Evolutionary conservation across 1,140 invertebrate species (phyloP).

Genomic region (Argopecten irradians): DNA sequence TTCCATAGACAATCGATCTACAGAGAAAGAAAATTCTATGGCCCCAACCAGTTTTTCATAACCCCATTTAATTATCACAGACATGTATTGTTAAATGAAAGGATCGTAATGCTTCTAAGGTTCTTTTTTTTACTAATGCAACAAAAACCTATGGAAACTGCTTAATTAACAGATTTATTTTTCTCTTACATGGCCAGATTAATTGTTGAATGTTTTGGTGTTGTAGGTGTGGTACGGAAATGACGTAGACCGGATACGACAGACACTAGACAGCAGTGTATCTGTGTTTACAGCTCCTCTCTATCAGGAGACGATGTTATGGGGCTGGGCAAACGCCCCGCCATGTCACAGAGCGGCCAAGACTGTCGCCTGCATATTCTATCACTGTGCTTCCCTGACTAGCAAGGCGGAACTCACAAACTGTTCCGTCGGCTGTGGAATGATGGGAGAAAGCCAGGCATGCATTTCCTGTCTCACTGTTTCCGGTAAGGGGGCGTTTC

Average conservation of each 20-base stretch:
- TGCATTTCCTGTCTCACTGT: slow-evolving; percentile 8
- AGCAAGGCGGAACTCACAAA: background rate
- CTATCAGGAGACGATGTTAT: background rate
- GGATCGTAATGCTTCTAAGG: too few species aligned
- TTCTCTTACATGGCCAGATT: too few species aligned
- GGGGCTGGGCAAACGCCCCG: background rate
- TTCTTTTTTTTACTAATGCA: too few species aligned
- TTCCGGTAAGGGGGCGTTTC: slow-evolving; percentile 12
- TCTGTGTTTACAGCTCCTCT: background rate
- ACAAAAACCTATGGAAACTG: too few species aligned
- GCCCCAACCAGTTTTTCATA: too few species aligned
- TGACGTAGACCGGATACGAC: background rate
- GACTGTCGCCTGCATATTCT: background rate
- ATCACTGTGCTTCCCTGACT: background rate
- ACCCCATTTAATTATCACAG: too few species aligned
- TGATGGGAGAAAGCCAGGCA: background rate
- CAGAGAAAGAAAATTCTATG: too few species aligned
- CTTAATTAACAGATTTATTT: too few species aligned
- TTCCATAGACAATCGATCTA: too few species aligned
- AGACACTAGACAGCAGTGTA: background rate
- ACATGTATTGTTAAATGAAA: too few species aligned
- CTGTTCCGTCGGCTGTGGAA: background rate
- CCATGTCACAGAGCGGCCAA: background rate
- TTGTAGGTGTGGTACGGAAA: slow-evolving; percentile 19
- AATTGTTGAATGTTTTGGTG: too few species aligned